Evolutionary conservation across 2,113 vertebrate species (phyloP), one percentile per base, ranked within the genome.

Genomic region (Oreamnos americanus): DNA sequence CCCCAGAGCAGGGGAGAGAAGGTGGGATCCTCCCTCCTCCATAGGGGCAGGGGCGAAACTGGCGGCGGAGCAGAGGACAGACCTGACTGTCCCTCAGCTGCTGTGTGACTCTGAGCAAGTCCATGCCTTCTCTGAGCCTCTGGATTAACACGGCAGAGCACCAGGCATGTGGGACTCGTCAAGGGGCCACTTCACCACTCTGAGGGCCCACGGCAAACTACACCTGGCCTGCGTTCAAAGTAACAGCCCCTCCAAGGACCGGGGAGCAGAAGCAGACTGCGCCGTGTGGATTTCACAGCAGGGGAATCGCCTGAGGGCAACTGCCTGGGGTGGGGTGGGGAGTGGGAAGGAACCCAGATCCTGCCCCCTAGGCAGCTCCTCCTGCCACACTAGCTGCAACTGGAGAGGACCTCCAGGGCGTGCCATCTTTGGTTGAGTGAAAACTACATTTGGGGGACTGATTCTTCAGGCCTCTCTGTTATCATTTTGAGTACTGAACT

Each of bases 231-330:
- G 33, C 12, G 5, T 36, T 76, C 45, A 21, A 36, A 67, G 23
- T 2, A 7, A 30, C 8, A 17, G 21, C 19, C 25, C 47, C 36
- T 57, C 9, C 4, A 30, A 62, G n/a, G 19, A 28, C 0, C 67
- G 4, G 1, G 19, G 53, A 4, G 53, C 71, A 7, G 0, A 16
- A 43, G 36, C 30, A 9, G 0, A 11, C 16, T 15, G 4, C 0
- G 1, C 47, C 25, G 25, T 2, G 16, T 9, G 25, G 60, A 1
- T 39, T 11, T 39, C 57, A 3, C 16, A 13, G 57, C 6, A 4
- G 30, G 5, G 57, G 10, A 9, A 76, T 17, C 4, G 1, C 36
- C 82, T 19, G 0, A 39, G 33, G 79, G 19, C 11, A 28, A 6
- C 8, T 6, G 10, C 8, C 4, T 0, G 0, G 19, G n/a, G 67